Base-by-base conservation (phyloP, 1,140 invertebrate genomes). In the Euglossa dilemma region DNA sequence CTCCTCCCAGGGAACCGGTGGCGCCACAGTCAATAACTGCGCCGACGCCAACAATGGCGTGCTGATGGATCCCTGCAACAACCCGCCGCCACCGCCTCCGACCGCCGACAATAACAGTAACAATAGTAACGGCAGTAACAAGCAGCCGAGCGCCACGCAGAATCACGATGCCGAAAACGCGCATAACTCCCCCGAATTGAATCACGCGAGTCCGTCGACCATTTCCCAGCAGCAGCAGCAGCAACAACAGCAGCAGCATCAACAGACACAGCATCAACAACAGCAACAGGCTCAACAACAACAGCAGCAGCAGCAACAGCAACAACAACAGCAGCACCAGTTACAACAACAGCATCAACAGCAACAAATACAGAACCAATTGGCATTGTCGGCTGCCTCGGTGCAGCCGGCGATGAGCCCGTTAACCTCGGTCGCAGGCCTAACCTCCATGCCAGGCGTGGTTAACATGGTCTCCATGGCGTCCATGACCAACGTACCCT, bases 1-100 rank as follows among this genome's bases (percentile, higher is more conserved):
- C 81, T 89, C 88, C 85, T 89, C 88, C 82, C 87, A 89, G 85
- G 87, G 88, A 89, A 84, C 90, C 90, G 82, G 89, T 83, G 89
- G 90, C 91, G 86, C 83, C 67, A 89, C 86, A 75, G 84, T 89
- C 84, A 89, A 73, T 74, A 85, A 84, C 66, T 90, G 86, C 61
- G 85, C 92, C 57, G 93, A 92, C 71, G 89, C 92, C 89, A 91
- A 91, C 86, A 89, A 95, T 95, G 91, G 95, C 94, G 93, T 93
- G 85, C 91, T 94, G 82, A 95, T 96, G 83, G 94, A 95, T 90
- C 94, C 95, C 71, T 94, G 94, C 89, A 95, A 95, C 89, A 94
- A 94, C 90, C 91, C 95, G 85, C 93, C 94, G 90, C 92, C 93
- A 63, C 91, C 94, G 77, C 92, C 94, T 83, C 94, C 95, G 84